A percentile compares a stretch with the other conserved stretches of the same genome.
Conservation (phyloP, 2,113 vertebrate species). For the Ageneiosus marmoratus region DNA sequence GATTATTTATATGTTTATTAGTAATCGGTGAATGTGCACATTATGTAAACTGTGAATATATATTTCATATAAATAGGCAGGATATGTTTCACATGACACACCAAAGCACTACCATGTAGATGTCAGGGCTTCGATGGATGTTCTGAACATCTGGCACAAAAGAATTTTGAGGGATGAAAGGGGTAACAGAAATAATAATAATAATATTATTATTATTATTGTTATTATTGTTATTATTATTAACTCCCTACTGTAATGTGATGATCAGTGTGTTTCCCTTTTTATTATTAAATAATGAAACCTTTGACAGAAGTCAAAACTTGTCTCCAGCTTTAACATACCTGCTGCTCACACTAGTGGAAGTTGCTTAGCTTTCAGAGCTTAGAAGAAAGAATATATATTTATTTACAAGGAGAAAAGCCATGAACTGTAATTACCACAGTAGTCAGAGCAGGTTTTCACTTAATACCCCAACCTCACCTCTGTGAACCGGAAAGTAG, state of each 20-base stretch:
- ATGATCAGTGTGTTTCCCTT: not conserved
- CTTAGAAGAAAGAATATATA: not conserved
- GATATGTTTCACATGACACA: not conserved
- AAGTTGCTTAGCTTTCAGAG: not conserved
- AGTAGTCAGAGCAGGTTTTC: not conserved
- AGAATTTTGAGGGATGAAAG: not conserved
- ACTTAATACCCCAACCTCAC: not conserved
- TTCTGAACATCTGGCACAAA: not conserved
- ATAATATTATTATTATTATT: not conserved
- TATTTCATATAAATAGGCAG: conserved; percentile 1
- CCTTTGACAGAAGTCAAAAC: not conserved
- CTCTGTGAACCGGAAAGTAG: conserved; percentile 10
- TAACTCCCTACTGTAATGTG: not conserved
- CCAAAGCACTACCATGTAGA: not conserved
- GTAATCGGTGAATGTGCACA: conserved; percentile 1
- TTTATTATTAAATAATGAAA: not conserved
- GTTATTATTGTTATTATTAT: not conserved
- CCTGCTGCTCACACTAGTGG: not conserved
- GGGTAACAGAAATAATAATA: not conserved
- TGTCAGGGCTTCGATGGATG: not conserved
- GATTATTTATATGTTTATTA: not conserved
- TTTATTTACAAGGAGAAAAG: conserved; percentile 14
- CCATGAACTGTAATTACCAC: not conserved
- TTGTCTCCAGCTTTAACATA: not conserved
- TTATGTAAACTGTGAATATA: conserved; percentile 18